A percentile compares a stretch with the other conserved stretches of the same genome.
Evolutionary conservation across 2,888 invertebrate genomes (phyloP).

Genomic region (Eupithecia vulgata): DNA sequence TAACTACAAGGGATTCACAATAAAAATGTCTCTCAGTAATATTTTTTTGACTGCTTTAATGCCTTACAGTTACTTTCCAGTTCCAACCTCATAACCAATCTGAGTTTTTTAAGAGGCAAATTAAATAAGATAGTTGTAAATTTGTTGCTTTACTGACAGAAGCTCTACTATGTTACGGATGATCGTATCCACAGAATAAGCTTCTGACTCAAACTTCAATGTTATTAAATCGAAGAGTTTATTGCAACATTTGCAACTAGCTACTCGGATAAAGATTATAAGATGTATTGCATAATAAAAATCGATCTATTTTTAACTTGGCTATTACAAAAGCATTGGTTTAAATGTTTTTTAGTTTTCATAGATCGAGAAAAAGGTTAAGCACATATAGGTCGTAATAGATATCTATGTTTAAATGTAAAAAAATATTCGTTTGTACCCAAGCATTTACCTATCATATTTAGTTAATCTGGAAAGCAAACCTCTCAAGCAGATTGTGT

Average conservation of each 20-base stretch:
- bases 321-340: neutral
- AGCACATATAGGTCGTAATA: too few species aligned
- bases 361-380: neutral
- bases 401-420: too few species aligned
- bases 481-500: too few species aligned
- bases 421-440: neutral
- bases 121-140: too few species aligned
- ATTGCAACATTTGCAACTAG: slow-evolving; percentile 17
- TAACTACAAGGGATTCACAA: neutral
- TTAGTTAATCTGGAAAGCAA: neutral
- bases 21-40: neutral
- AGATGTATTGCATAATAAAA: neutral
- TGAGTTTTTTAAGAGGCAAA: too few species aligned
- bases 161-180: slow-evolving; percentile 29
- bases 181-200: slow-evolving; percentile 36
- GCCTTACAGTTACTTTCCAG: neutral
- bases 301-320: neutral
- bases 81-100: neutral
- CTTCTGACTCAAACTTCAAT: slow-evolving; percentile 40
- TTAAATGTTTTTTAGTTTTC: neutral
- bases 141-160: slow-evolving; percentile 12
- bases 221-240: slow-evolving; percentile 39
- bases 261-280: neutral
- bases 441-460: neutral
- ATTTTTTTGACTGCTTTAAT: neutral